Conservation (phyloP, 2,797 vertebrate species). For the Caiman crocodilus region DNA sequence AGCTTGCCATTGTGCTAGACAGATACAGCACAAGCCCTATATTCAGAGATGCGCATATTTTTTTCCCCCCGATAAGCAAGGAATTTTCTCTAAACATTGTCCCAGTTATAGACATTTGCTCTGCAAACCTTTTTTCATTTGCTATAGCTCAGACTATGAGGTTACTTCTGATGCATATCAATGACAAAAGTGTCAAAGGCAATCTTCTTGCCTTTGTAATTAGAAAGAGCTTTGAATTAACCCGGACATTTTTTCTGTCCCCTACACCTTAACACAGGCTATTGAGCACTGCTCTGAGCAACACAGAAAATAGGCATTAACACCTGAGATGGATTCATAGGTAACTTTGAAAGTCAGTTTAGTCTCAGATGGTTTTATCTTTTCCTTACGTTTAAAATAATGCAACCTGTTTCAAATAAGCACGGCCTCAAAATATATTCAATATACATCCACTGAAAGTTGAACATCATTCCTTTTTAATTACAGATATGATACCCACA, state of each 20-base stretch:
- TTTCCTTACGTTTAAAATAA: neutral
- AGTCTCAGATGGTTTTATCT: neutral
- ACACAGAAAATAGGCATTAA: neutral
- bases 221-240: neutral
- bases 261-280: neutral
- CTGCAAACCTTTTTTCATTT: accelerated
- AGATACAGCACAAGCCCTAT: neutral
- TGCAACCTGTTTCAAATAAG: neutral
- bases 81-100: neutral
- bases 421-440: neutral
- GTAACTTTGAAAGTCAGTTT: neutral
- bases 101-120: neutral
- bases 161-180: neutral
- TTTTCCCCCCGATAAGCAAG: neutral
- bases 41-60: neutral
- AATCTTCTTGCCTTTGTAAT: neutral
- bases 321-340: neutral
- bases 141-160: neutral
- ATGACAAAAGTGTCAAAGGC: neutral
- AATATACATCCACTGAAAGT: neutral
- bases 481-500: too few relatives aligned
- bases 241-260: neutral
- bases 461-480: neutral
- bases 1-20: neutral
- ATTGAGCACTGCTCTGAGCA: neutral